Conservation (phyloP, 1,140 invertebrate genomes). For the Drosophila sp. region DNA sequence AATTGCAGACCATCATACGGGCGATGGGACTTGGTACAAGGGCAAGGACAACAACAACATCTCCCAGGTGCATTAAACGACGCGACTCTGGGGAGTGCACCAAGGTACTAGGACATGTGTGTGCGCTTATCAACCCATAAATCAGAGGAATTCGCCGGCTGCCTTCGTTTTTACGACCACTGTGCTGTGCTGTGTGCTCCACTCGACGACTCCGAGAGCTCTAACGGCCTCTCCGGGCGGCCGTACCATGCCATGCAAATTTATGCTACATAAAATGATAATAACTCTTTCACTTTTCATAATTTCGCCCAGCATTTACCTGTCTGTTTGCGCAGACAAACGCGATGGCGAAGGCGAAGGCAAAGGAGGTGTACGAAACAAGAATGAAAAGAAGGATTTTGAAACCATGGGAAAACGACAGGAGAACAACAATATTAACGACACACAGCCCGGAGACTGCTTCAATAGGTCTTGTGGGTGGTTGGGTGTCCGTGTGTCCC, state of each 20-base stretch:
- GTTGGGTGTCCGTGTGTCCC: conserved; percentile 16
- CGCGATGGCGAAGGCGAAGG: not conserved
- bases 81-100: not conserved
- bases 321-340: conserved; percentile 41
- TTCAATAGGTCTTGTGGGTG: conserved; percentile 16
- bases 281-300: conserved; percentile 68
- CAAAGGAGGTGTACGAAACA: conserved; percentile 3
- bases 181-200: not conserved
- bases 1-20: conserved; percentile 13
- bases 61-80: conserved; percentile 19
- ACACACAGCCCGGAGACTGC: conserved; percentile 40
- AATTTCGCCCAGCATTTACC: conserved; percentile 61
- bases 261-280: conserved; percentile 68
- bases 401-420: conserved; percentile 15
- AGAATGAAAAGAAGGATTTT: conserved; percentile 29
- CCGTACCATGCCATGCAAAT: conserved; percentile 45
- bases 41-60: conserved; percentile 6
- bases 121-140: conserved; percentile 22
- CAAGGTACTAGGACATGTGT: conserved; percentile 1
- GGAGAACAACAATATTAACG: conserved; percentile 51
- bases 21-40: not conserved
- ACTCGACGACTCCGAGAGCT: conserved; percentile 5
- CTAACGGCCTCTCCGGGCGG: conserved; percentile 32
- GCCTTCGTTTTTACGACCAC: conserved; percentile 23
- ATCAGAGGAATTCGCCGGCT: conserved; percentile 8